Base-by-base conservation (phyloP, 2,888 invertebrate genomes). In the Tachina grossa region DNA sequence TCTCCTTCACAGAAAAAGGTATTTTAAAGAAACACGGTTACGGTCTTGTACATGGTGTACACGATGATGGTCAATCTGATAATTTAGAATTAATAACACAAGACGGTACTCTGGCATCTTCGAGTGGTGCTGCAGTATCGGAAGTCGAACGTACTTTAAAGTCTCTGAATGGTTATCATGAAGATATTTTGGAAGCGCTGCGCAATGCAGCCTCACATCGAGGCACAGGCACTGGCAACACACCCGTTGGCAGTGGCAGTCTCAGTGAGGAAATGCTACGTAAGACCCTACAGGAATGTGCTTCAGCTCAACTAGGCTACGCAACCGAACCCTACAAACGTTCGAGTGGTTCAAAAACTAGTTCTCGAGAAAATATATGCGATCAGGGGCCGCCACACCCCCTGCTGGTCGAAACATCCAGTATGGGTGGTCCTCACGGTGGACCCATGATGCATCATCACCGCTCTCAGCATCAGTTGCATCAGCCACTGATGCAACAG, bases 111-210 rank as follows among this genome's bases (percentile, higher is more conserved):
- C 94, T 96, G 91, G 94, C 95, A 3, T 94, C 95, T 13, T 92
- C 93, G 66, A 90, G 92, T 88, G 94, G 94, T 77, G 94, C 93
- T 14, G 94, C 95, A 19, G 95, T 96, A 85, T 95, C 96, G 1
- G 96, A 96, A 89, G 96, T 97, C 92, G 97, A 97, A 91, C 94
- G 97, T 89, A 97, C 97, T 68, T 94, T 97, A n/a, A 96, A 97
- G 94, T 96, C 96, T 84, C 94, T 98, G 59, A 97, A 97, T 91
- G 98, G 97, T 57, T 98, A 98, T 93, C 98, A 98, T 93, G 98
- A 97, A 90, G 97, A 97, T 91, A 96, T 98, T 89, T 94, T 98
- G 88, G 97, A 97, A 92, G 97, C 97, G n/a, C 93, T 98, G 89
- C 95, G 97, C 88, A 96, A 95, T 88, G 97, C 97, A 13, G 97